These are phyloP conservation scores for Tragelaphus buxtoni DNA, from an alignment of 2,113 vertebrate genomes.

Conservation along the genomic window DNA sequence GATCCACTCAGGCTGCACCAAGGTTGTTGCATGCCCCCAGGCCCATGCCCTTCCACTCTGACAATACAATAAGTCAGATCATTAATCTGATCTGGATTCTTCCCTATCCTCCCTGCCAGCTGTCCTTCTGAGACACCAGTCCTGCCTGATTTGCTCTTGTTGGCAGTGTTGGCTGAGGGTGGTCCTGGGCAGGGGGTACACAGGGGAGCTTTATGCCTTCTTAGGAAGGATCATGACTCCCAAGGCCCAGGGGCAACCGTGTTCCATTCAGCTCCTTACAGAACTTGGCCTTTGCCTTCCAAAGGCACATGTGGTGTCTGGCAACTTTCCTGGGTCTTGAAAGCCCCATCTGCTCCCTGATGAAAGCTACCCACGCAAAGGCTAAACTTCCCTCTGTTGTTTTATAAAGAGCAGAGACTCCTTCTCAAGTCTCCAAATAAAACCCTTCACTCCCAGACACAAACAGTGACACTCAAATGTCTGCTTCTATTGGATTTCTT, in stretches of 20 bases:
- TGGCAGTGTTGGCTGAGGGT: background rate
- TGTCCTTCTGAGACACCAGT: background rate
- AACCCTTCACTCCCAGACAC: slow-evolving; percentile 7
- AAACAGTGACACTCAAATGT: slow-evolving; percentile 12
- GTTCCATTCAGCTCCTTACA: background rate
- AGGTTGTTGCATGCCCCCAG: background rate
- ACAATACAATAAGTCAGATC: background rate
- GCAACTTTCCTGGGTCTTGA: background rate
- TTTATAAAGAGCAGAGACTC: slow-evolving; percentile 30
- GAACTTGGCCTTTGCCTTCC: background rate
- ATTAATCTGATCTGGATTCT: no score
- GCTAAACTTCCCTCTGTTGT: background rate
- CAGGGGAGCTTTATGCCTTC: background rate
- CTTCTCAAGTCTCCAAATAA: background rate
- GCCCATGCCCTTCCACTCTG: background rate
- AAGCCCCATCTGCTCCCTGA: slow-evolving; percentile 12
- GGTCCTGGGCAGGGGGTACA: background rate
- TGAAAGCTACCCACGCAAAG: background rate
- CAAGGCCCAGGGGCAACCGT: background rate
- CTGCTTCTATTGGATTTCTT: background rate
- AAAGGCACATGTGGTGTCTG: background rate
- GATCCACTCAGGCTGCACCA: background rate
- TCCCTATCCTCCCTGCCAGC: background rate
- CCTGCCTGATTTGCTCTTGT: background rate
- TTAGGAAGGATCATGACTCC: background rate